Evolutionary conservation across 2,797 vertebrate species (phyloP).

Genomic region (Babyrousa celebensis): DNA sequence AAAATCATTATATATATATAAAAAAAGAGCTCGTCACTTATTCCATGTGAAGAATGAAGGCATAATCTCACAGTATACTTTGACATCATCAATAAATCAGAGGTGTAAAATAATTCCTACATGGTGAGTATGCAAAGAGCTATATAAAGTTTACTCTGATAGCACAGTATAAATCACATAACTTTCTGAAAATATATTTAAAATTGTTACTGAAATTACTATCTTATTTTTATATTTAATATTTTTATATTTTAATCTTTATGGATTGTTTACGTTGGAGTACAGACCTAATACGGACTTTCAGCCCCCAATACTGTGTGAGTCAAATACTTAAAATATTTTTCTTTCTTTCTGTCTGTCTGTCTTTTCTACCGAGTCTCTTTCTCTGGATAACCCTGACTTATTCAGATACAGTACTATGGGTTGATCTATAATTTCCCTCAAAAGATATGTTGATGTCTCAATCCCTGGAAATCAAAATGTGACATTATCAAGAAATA

Average conservation of each 20-base stretch:
- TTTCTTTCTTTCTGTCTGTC: too few relatives aligned
- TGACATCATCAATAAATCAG: neutral
- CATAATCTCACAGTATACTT: neutral
- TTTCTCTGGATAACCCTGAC: neutral
- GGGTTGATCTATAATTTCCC: neutral
- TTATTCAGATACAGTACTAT: neutral
- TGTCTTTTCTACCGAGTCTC: neutral
- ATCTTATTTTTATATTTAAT: neutral
- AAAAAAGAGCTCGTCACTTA: neutral
- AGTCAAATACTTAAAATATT: neutral
- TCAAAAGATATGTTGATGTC: neutral
- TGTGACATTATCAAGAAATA: neutral
- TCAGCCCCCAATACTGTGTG: neutral
- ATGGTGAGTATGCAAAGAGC: neutral
- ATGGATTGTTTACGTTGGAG: neutral
- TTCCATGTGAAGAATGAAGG: neutral
- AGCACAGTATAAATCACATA: neutral
- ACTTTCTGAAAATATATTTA: neutral
- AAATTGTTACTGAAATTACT: neutral
- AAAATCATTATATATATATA: neutral
- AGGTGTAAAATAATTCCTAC: neutral
- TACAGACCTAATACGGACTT: neutral
- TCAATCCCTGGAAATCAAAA: neutral
- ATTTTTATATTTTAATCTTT: neutral
- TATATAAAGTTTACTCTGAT: neutral